A percentile compares a stretch with the other conserved stretches of the same genome.
phyloP scores from a whole-genome alignment of 1,140 invertebrate genomes.

The Apis florea region DNA sequence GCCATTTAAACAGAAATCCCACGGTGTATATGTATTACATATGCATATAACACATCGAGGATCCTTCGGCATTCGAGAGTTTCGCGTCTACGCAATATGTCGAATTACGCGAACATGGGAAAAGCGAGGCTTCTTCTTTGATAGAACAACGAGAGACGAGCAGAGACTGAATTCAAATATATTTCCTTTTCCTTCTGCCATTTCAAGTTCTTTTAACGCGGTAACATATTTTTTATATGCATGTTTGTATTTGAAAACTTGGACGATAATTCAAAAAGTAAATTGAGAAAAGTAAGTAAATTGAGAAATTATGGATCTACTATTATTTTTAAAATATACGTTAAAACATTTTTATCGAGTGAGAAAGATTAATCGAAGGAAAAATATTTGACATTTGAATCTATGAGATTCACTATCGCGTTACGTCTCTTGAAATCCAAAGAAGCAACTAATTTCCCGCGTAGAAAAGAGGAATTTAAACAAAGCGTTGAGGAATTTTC shows the following conservation, averaged over 20 bases:
- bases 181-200: no score
- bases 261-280: no score
- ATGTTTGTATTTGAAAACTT: no score
- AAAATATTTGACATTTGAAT: neutral
- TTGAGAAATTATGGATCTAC: no score
- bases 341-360: no score
- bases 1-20: slow-evolving; percentile 50
- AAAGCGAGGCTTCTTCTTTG: neutral
- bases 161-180: no score
- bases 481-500: slow-evolving; percentile 19
- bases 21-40: neutral
- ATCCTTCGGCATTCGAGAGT: neutral
- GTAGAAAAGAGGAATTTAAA: slow-evolving; percentile 23
- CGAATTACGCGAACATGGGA: slow-evolving; percentile 9
- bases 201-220: no score
- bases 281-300: no score
- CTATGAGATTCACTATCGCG: neutral
- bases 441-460: no score
- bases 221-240: no score
- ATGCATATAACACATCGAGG: neutral
- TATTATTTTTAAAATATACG: no score
- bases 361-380: neutral
- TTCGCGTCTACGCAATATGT: slow-evolving; percentile 17
- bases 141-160: neutral
- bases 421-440: neutral